Base-by-base conservation (phyloP, 2,888 invertebrate species). In the Syrista parreyssii region DNA sequence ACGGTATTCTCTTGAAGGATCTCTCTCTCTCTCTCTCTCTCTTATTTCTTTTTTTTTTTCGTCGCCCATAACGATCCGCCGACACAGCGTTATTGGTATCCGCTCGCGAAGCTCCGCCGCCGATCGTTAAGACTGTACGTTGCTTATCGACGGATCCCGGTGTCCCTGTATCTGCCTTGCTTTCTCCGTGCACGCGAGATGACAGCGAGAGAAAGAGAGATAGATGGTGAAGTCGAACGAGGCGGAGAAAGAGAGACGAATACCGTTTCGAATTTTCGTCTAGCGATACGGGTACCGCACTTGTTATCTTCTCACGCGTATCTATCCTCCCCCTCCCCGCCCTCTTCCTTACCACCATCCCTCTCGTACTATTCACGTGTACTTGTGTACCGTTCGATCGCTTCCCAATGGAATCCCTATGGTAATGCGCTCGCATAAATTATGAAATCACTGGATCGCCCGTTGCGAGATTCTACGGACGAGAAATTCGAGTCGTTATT, bases 391-490 rank as follows among this genome's bases (percentile, higher is more conserved):
- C 71, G 9, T 71, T 71, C 31, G 31, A 71, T 71, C 71, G 31
- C 23, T 31, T 71, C 32, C 71, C 31, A 71, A 71, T 32, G 31
- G 71, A 71, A 71, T 71, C 71, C 15, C 12, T 31, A 71, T 71
- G 71, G 31, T 71, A 71, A 71, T 71, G 32, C 71, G 71, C 32
- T 32, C 71, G 71, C 12, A 71, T 71, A 71, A 71, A 71, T 71
- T 30, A 71, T 32, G 31, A 71, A 71, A 71, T 12, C 4, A 32
- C 31, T 23, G 31, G 71, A 55, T 55, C 55, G 55, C 9, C 55
- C 23, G 23, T 55, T 55, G 55, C 9, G 55, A 55, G 23, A 71
- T 71, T 71, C 31, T 32, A 71, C 71, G 71, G 31, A 11, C 55
- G 31, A 31, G 71, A 32, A 71, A 71, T 15, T 71, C 12, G 12